Evolutionary conservation across 2,113 vertebrate species (phyloP).

Genomic region (Butastur rufipennis): DNA sequence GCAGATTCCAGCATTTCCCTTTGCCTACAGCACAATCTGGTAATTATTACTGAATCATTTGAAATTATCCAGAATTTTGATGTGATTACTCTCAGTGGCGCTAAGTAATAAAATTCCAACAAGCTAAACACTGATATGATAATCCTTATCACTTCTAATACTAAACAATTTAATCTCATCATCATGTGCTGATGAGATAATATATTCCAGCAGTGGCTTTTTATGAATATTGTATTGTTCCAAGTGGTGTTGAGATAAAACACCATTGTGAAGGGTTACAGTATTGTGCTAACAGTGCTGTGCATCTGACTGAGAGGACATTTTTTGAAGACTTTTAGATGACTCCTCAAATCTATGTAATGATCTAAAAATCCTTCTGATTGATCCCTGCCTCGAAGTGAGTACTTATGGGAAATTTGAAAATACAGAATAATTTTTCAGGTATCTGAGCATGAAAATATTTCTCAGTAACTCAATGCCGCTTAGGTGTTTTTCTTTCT

Average conservation of each 20-base stretch:
- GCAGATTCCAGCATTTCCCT: not conserved
- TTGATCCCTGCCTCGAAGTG: not conserved
- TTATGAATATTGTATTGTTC: conserved; percentile 3
- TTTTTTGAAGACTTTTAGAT: not conserved
- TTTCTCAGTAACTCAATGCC: not conserved
- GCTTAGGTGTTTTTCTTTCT: not conserved
- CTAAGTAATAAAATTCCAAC: not conserved
- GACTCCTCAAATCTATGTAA: not conserved
- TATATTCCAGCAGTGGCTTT: not conserved
- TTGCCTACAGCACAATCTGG: not conserved
- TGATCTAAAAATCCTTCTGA: not conserved
- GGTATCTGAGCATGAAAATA: not conserved
- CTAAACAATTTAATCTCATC: conserved; percentile 34
- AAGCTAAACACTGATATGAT: not conserved
- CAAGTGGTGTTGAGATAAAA: not conserved
- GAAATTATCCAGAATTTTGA: conserved; percentile 20
- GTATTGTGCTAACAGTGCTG: not conserved
- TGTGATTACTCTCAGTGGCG: not conserved
- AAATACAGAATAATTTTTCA: not conserved
- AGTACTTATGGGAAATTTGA: not conserved
- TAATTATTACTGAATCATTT: conserved; percentile 10
- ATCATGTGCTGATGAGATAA: conserved; percentile 28
- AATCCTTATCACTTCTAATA: conserved; percentile 13
- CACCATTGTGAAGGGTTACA: not conserved
- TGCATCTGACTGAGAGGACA: not conserved